Base-by-base conservation (phyloP, 2,113 vertebrate species). In the Neolamprologus toae region DNA sequence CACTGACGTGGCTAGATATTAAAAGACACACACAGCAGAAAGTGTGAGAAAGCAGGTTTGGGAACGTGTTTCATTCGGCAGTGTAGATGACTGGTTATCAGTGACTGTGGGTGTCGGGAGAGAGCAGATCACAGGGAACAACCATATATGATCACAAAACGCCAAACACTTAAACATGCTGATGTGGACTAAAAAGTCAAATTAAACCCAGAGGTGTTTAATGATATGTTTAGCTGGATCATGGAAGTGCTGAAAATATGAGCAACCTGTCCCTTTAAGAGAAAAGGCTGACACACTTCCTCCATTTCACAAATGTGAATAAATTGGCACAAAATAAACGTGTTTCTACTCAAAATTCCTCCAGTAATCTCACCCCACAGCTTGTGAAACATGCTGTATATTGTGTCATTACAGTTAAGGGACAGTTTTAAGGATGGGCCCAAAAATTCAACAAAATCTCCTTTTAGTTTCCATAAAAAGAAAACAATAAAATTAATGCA, bases 201-300 rank as follows among this genome's bases (percentile, higher is more conserved):
- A 86, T 86, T n/a, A 33, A 6, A 81, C 81, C 73, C 16, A 19
- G 8, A 17, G 12, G 2, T 84, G 26, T 53, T 42, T 40, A 81
- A 85, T 79, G 45, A 81, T 73, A 26, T 40, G 86, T 57, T 83
- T 31, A 71, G 45, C 45, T 31, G 9, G 35, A 23, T 53, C 21
- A 9, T 45, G 33, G 57, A 78, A 84, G 31, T 57, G 4, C n/a
- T 40, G 35, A 78, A 82, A 42, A 81, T 82, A 8, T 83, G 28
- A 35, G 33, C 49, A 90, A 87, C 78, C 91, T 92, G 90, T 89
- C 78, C n/a, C 92, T 94, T 94, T 94, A 92, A 94, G 91, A 84
- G 35, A 53, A 92, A 80, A 73, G 82, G 66, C 33, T 89, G 78
- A 87, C 66, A 59, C 51, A 86, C 26, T 84, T 86, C 78, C 83